Evolutionary conservation across 2,113 vertebrate species (phyloP).

Genomic region (Stigmatopora nigra): DNA sequence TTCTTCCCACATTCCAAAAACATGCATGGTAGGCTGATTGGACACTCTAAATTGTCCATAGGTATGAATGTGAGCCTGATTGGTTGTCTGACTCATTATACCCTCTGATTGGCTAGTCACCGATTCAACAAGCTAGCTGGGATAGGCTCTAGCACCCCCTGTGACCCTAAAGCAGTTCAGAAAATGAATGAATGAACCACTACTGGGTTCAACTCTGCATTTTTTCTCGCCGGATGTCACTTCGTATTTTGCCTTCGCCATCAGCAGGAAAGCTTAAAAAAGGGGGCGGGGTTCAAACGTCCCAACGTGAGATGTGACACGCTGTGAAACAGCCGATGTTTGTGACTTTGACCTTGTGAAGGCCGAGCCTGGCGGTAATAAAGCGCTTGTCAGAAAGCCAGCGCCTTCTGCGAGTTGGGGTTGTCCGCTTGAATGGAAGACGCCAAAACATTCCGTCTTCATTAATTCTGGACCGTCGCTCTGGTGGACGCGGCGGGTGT

Average conservation of each 20-base stretch:
- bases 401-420: conserved; percentile 17
- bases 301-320: conserved; percentile 50
- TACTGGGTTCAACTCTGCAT: too few relatives aligned
- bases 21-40: too few relatives aligned
- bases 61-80: too few relatives aligned
- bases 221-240: conserved; percentile 46
- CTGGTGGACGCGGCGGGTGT: background rate
- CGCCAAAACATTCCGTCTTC: conserved; percentile 36
- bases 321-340: conserved; percentile 44
- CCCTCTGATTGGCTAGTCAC: too few relatives aligned
- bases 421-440: conserved; percentile 25
- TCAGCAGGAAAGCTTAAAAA: conserved; percentile 47
- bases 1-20: too few relatives aligned
- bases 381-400: conserved; percentile 44
- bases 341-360: conserved; percentile 52
- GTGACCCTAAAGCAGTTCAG: too few relatives aligned
- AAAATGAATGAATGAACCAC: too few relatives aligned
- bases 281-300: conserved; percentile 9
- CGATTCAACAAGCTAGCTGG: too few relatives aligned
- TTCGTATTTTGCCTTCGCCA: conserved; percentile 45
- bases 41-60: too few relatives aligned
- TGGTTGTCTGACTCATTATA: too few relatives aligned
- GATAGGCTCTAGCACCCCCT: too few relatives aligned
- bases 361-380: conserved; percentile 34
- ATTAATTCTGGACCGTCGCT: conserved; percentile 30